A percentile compares a stretch with the other conserved stretches of the same genome.
These are phyloP conservation scores for Muscidifurax raptorellus DNA, from an alignment of 1,140 invertebrate species.

Conservation along the genomic window DNA sequence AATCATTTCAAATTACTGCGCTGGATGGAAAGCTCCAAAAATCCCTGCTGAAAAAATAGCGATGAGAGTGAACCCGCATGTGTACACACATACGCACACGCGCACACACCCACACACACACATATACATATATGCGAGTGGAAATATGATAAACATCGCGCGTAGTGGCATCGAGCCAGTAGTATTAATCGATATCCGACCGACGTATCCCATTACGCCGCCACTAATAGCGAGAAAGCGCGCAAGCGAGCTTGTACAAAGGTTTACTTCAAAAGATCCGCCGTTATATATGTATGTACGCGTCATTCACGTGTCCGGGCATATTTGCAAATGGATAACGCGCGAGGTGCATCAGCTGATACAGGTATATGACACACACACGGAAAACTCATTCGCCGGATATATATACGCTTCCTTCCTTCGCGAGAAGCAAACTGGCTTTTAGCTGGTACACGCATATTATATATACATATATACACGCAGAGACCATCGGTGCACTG, in stretches of 20 bases:
- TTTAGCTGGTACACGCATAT: background rate
- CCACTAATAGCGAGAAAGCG: background rate
- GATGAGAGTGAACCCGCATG: no score
- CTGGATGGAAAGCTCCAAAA: no score
- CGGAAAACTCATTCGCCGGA: background rate
- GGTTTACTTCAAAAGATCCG: background rate
- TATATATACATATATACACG: background rate
- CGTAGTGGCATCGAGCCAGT: background rate
- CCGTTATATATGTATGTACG: background rate
- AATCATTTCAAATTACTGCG: no score
- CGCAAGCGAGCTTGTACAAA: background rate
- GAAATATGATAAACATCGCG: background rate
- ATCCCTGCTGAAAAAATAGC: no score
- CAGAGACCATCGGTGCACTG: background rate
- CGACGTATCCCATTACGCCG: background rate
- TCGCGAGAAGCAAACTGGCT: background rate
- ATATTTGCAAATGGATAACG: slow-evolving; percentile 1
- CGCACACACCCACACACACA: no score
- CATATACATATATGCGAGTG: no score
- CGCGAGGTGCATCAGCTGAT: no score
- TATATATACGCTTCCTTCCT: background rate
- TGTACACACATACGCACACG: no score
- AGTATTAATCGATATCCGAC: background rate
- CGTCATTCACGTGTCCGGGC: background rate
- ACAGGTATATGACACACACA: background rate